A percentile compares a stretch with the other conserved stretches of the same genome.
Conservation (phyloP, 2,113 vertebrate species). For the Callipepla squamata region DNA sequence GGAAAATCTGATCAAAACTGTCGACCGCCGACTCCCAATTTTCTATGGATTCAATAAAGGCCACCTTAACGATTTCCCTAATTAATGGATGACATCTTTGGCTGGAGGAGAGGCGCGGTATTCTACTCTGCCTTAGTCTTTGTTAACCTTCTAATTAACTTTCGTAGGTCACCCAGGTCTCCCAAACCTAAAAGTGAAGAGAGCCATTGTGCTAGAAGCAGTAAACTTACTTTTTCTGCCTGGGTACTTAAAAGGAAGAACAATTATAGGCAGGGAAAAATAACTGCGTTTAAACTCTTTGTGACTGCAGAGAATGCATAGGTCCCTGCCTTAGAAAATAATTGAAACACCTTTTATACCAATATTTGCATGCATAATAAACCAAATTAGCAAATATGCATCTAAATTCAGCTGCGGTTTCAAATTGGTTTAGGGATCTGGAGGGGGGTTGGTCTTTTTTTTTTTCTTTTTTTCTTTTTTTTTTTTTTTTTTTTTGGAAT, state of each 20-base stretch:
- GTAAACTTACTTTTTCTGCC: conserved; percentile 99
- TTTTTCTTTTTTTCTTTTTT: background rate
- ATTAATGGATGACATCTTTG: conserved; percentile 99
- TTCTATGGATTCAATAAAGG: conserved; percentile 98
- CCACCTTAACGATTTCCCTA: conserved; percentile 99
- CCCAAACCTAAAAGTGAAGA: conserved; percentile 99
- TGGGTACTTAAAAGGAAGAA: conserved; percentile 98
- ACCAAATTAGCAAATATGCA: conserved; percentile 82
- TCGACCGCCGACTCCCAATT: conserved; percentile 94
- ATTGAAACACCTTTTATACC: conserved; percentile 86
- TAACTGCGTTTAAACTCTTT: conserved; percentile 99
- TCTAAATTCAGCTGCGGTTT: conserved; percentile 78
- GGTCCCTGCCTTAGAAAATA: conserved; percentile 89
- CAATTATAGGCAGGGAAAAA: conserved; percentile 98
- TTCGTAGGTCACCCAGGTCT: conserved; percentile 99
- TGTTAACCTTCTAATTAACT: conserved; percentile 99
- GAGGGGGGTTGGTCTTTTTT: background rate
- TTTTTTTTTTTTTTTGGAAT: conserved; percentile 42
- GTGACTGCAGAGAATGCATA: conserved; percentile 91
- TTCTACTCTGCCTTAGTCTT: conserved; percentile 99
- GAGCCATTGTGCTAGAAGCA: conserved; percentile 96
- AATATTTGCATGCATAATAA: conserved; percentile 86
- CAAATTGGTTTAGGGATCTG: conserved; percentile 58
- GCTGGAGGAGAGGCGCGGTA: conserved; percentile 99
- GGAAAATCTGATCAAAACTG: conserved; percentile 98